Evolutionary conservation across 2,797 vertebrate species (phyloP).

Genomic region (Valencia hispanica): DNA sequence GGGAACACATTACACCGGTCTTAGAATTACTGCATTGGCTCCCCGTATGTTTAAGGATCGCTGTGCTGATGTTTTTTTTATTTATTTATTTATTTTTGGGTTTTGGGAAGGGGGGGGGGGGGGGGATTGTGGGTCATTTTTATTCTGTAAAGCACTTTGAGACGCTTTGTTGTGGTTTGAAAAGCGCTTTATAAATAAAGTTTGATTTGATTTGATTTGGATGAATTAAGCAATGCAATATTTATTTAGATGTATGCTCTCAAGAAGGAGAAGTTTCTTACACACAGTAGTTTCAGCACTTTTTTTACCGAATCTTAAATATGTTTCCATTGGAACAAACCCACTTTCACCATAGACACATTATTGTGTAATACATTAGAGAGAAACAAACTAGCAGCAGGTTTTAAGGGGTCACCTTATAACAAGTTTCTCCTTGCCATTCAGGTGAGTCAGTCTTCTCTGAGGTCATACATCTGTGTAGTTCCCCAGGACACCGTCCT

Average conservation of each 20-base stretch:
- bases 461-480: constrained; percentile 88
- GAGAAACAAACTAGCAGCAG: not conserved
- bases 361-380: not conserved
- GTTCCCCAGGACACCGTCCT: constrained; percentile 93
- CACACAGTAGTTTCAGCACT: not conserved
- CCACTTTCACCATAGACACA: not conserved
- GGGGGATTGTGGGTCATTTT: no score
- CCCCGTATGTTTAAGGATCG: no score
- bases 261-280: constrained; percentile 1
- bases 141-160: no score
- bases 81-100: no score
- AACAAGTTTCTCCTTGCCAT: not conserved
- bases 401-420: not conserved
- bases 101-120: no score
- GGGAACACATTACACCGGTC: no score
- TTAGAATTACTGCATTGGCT: no score
- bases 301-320: not conserved
- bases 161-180: no score
- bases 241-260: constrained; percentile 54
- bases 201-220: no score
- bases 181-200: no score
- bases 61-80: no score
- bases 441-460: constrained; percentile 86
- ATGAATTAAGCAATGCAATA: constrained; percentile 56
- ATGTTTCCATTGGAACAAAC: not conserved